Evolutionary conservation across 37 sponge, comb jelly and placozoan genomes (phyloP), one percentile per base, ranked within the genome.

Genomic region (Mnemiopsis leidyi): DNA sequence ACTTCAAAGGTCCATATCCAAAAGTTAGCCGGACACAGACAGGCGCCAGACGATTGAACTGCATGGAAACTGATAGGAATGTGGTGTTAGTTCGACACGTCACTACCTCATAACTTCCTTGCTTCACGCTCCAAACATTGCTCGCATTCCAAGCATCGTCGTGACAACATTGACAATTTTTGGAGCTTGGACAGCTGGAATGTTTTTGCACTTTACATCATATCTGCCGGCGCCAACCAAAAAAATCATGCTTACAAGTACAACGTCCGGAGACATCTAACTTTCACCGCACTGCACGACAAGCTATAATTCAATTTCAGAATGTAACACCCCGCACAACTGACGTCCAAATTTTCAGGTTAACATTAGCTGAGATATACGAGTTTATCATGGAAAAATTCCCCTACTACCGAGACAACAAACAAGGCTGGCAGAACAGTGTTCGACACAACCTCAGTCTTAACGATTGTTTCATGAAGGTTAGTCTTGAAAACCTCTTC

Each of bases 341-440:
- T n/a, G n/a, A n/a, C n/a, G n/a, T n/a, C n/a, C n/a, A 18, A 48
- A 48, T 18, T 48, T 40, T 23, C 90, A 93, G 94, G 83, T 94
- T 96, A 0, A 97, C 98, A 18, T 92, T 97, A 76, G 94, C 95
- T 23, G 96, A 96, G 69, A 97, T 97, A 30, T 97, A 97, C 93
- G 93, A 94, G 36, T 95, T 94, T 75, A 97, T 97, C 35, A 92
- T 95, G 68, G 96, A 97, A 2, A 83, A 39, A 0, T 97, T 97
- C 75, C 95, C 95, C 18, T 97, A 96, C 83, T 97, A 97, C 69
- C 39, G 95, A 32, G 95, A 96, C 68, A 96, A 97, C 93, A 97
- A 97, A 94, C 98, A 97, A 40, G 97, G 97, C 82, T 97, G 97
- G 97, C 95, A 97, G 68, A 97, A 97, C 88, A 95, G 95, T 38